Conservation (phyloP, 92 coral and sea anemone species). For the Phymanthus crucifer region DNA sequence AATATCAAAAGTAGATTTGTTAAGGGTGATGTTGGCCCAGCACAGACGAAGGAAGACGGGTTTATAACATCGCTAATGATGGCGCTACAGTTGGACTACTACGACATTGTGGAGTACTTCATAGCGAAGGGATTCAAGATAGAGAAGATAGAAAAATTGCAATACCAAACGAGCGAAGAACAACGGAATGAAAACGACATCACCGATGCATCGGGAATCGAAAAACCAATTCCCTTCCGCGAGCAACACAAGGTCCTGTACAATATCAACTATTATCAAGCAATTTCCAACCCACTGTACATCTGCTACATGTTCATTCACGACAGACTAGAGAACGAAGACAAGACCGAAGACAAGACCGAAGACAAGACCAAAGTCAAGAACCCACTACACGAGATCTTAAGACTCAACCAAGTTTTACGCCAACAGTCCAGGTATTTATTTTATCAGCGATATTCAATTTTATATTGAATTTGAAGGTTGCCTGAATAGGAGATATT, state of each 20-base stretch:
- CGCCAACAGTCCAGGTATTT: conserved; percentile 21
- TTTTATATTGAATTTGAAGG: too few species aligned
- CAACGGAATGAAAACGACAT: background rate
- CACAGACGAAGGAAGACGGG: conserved; percentile 38
- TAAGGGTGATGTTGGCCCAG: conserved; percentile 46
- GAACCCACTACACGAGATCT: conserved; percentile 54
- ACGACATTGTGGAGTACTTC: conserved; percentile 45
- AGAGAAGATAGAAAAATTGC: conserved; percentile 14
- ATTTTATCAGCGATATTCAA: background rate
- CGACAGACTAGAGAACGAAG: too few species aligned
- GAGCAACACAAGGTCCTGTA: conserved; percentile 37
- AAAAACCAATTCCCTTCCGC: background rate
- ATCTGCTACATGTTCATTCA: conserved; percentile 46
- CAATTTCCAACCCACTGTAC: conserved; percentile 62
- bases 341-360: conserved; percentile 22
- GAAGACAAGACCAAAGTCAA: conserved; percentile 25
- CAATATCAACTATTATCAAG: conserved; percentile 47
- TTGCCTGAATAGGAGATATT: too few species aligned
- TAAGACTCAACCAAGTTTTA: conserved; percentile 39
- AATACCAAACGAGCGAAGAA: background rate
- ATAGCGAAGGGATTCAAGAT: conserved; percentile 44
- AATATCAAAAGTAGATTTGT: background rate
- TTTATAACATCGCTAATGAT: conserved; percentile 51
- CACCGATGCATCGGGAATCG: background rate
- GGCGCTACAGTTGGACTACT: conserved; percentile 40